Conservation (phyloP, 2,888 invertebrate genomes). For the Aleiodes testaceus region DNA sequence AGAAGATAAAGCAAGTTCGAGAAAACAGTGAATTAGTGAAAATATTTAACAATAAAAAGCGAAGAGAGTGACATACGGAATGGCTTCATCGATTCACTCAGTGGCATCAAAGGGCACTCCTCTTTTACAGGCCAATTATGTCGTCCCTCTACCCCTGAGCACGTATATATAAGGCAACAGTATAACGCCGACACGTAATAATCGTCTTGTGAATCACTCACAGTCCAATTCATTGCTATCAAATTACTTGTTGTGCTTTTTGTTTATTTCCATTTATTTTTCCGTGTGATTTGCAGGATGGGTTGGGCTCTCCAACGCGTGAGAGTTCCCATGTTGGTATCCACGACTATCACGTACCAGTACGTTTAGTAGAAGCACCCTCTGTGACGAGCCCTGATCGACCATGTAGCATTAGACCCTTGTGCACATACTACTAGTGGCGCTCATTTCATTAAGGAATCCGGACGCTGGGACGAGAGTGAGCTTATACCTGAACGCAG, state of each 20-base stretch:
- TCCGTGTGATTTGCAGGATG: constrained; percentile 54
- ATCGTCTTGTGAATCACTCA: constrained; percentile 48
- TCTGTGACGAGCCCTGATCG: constrained; percentile 60
- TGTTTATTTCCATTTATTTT: constrained; percentile 49
- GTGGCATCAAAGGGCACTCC: constrained; percentile 9
- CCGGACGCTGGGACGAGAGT: too few relatives aligned
- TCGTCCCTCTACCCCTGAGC: constrained; percentile 14
- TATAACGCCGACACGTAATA: constrained; percentile 34
- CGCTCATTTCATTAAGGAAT: constrained; percentile 5
- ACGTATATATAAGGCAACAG: neutral
- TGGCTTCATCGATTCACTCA: constrained; percentile 15
- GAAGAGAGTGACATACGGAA: constrained; percentile 16
- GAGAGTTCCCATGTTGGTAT: constrained; percentile 54
- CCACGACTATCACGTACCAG: constrained; percentile 37
- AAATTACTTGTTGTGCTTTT: constrained; percentile 48
- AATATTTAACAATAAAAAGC: neutral
- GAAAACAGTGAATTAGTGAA: neutral
- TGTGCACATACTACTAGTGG: constrained; percentile 34
- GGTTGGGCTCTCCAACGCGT: constrained; percentile 56
- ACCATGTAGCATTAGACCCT: constrained; percentile 47
- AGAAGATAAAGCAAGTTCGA: too few relatives aligned
- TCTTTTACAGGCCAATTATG: constrained; percentile 5
- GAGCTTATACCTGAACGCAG: too few relatives aligned
- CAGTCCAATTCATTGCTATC: constrained; percentile 53
- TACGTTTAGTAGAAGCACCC: constrained; percentile 59